Percentiles rank a stretch among this genome's conserved stretches.
Evolutionary conservation across 1,140 invertebrate species (phyloP).

Genomic region (Myzus persicae): DNA sequence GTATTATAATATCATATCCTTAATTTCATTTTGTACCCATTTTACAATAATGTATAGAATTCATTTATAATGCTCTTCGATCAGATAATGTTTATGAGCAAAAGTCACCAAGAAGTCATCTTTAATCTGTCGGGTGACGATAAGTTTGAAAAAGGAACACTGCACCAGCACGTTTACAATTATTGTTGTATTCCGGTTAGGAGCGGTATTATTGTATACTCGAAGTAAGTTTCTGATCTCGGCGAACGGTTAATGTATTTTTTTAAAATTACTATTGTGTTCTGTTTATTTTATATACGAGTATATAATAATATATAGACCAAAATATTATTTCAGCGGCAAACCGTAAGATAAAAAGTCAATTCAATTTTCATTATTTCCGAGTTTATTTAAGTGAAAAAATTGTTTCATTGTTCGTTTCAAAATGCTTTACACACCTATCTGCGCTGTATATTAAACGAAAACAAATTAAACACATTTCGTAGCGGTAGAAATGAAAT

Average conservation of each 20-base stretch:
- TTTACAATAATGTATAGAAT: too few species aligned
- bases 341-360: constrained; percentile 21
- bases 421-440: constrained; percentile 1
- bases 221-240: constrained; percentile 1
- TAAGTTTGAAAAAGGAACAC: background rate
- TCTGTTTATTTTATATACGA: background rate
- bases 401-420: background rate
- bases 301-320: background rate
- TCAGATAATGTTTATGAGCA: background rate
- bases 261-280: constrained; percentile 28
- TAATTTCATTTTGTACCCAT: background rate
- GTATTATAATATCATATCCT: background rate
- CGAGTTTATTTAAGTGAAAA: constrained; percentile 11
- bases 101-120: background rate
- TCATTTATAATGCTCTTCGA: background rate
- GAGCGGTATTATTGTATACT: background rate
- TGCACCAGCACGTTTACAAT: background rate
- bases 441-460: background rate
- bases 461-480: constrained; percentile 15
- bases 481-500: background rate
- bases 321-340: constrained; percentile 1
- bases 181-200: background rate
- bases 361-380: constrained; percentile 30
- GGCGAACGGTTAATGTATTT: background rate
- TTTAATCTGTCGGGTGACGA: background rate